phyloP scores from a whole-genome alignment of 2,113 vertebrate species.

The Siniperca knerii region DNA sequence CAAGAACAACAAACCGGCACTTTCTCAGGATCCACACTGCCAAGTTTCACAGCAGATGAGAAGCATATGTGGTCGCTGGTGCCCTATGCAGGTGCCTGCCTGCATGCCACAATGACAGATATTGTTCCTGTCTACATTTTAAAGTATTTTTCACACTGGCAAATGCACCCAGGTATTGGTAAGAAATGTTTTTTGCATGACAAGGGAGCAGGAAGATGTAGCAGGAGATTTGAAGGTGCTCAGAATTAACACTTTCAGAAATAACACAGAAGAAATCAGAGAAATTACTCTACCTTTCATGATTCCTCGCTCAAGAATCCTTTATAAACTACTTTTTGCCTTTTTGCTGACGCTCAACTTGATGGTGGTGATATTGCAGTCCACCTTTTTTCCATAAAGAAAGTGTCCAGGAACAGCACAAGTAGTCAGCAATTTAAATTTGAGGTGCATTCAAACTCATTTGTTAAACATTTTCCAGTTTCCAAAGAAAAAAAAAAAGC shows the following conservation, averaged over 20 bases:
- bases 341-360: constrained; percentile 20
- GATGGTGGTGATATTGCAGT: constrained; percentile 6
- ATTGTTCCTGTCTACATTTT: constrained; percentile 3
- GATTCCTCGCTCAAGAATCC: constrained; percentile 55
- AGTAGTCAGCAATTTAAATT: constrained; percentile 16
- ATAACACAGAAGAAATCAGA: background rate
- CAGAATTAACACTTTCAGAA: background rate
- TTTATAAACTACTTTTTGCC: constrained; percentile 5
- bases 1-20: constrained; percentile 77
- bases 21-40: constrained; percentile 66
- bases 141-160: background rate
- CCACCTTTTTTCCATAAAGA: constrained; percentile 9
- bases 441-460: constrained; percentile 16
- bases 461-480: constrained; percentile 33
- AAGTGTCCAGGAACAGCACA: constrained; percentile 19
- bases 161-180: background rate
- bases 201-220: background rate
- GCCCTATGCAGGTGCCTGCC: constrained; percentile 61
- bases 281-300: constrained; percentile 84
- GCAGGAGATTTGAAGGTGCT: background rate
- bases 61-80: constrained; percentile 61
- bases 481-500: constrained; percentile 12
- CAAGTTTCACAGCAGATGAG: constrained; percentile 62
- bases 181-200: background rate
- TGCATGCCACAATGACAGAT: constrained; percentile 35